Base-by-base conservation (phyloP, 1,140 invertebrate genomes). In the Trichogramma pretiosum region DNA sequence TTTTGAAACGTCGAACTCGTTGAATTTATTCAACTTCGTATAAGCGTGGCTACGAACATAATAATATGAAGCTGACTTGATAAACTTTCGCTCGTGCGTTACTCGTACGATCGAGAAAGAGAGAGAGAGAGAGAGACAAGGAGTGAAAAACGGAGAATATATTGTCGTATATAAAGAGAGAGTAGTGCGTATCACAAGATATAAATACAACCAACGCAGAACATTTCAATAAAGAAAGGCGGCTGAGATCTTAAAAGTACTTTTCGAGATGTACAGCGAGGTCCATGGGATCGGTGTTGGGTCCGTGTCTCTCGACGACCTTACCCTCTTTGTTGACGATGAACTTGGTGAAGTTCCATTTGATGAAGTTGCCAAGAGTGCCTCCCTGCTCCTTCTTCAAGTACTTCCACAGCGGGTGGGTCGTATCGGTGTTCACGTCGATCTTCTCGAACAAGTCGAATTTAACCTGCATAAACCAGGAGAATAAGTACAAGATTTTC, bases 321-420 rank as follows among this genome's bases (percentile, higher is more conserved):
- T 86, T 74, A 5, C 94, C 94, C 28, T 94, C 75, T 64, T 84
- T 89, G 67, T 96, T 79, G 13, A 97, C 77, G 44, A 98, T 79
- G 68, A 98, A 98, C 63, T 98, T 98, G 13, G 90, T 91, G 59
- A 97, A 98, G 70, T 98, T 98, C 94, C 94, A 98, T 64, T 98
- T 98, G 56, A 98, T 93, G 44, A 83, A 84, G 64, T 78, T 79
- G 33, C 82, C 82, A 8, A 90, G 57, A 11, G 76, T 77, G 1
- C 87, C 87, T n/a, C 80, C 76, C 63, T 90, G 80, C 53, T 88
- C 89, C 42, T 83, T 71, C 73, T 96, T 95, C 61, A 98, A 73
- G 60, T 83, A 97, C 46, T 85, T 83, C 74, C 80, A 98, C 3
- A 97, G 64, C 0, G 93, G 92, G 73, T 87, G 81, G 5, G 90